Percentiles rank a stretch among this genome's conserved stretches.
phyloP scores from a whole-genome alignment of 2,888 invertebrate genomes.

The Ptilodon capucinus region DNA sequence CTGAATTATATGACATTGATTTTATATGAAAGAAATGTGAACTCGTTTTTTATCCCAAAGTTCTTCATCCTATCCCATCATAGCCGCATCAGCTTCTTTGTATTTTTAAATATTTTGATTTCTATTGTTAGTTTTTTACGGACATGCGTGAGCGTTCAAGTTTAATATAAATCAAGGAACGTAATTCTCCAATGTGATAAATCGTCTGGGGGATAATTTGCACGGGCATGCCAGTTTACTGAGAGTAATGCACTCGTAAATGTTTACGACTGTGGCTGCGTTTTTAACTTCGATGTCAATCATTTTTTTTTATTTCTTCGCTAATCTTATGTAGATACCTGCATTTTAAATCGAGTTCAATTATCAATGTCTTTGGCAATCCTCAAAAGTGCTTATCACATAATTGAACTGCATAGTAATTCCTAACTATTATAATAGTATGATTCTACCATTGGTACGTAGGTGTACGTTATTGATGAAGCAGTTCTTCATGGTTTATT shows the following conservation, averaged over 20 bases:
- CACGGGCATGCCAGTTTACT: slow-evolving; percentile 57
- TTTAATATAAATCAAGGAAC: slow-evolving; percentile 34
- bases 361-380: background rate
- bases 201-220: slow-evolving; percentile 58
- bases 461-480: too few relatives aligned
- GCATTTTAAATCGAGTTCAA: slow-evolving; percentile 16
- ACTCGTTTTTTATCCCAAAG: slow-evolving; percentile 15
- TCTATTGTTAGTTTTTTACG: slow-evolving; percentile 25
- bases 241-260: slow-evolving; percentile 81
- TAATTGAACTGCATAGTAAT: too few relatives aligned
- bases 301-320: slow-evolving; percentile 58
- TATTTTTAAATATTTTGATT: slow-evolving; percentile 46
- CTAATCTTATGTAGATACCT: slow-evolving; percentile 39
- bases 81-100: slow-evolving; percentile 13
- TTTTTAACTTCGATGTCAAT: slow-evolving; percentile 65
- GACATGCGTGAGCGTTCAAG: slow-evolving; percentile 11
- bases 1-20: slow-evolving; percentile 66
- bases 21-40: slow-evolving; percentile 46
- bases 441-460: too few relatives aligned
- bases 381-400: background rate
- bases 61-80: slow-evolving; percentile 9
- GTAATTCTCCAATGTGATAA: slow-evolving; percentile 41
- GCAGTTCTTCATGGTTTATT: background rate
- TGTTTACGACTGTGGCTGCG: slow-evolving; percentile 70
- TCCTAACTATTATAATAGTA: too few relatives aligned